Evolutionary conservation across 2,113 vertebrate species (phyloP).

Genomic region (Semnornis frantzii): DNA sequence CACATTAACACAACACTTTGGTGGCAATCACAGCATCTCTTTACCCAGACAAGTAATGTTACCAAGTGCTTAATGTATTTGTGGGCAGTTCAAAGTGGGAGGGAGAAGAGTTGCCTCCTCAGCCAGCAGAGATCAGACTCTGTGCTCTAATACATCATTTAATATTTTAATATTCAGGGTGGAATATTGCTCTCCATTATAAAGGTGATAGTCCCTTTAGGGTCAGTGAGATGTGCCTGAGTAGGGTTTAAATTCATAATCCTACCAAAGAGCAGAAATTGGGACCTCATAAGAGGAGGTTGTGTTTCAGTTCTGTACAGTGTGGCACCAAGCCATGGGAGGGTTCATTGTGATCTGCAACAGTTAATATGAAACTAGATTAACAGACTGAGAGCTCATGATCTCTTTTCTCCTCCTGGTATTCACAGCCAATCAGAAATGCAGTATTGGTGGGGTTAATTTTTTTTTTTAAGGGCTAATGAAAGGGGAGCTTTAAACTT

Average conservation of each 20-base stretch:
- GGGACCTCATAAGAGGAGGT: neutral
- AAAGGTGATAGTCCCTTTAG: neutral
- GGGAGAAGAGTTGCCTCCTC: neutral
- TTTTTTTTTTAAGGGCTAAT: constrained; percentile 41
- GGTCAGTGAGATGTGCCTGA: neutral
- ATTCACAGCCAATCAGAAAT: constrained; percentile 41
- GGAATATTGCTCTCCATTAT: neutral
- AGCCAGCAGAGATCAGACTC: neutral
- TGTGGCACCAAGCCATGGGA: neutral
- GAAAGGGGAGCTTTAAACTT: constrained; percentile 31
- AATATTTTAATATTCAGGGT: neutral
- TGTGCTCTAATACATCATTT: neutral
- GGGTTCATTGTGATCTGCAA: neutral
- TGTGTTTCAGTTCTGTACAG: neutral
- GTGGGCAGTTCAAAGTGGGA: neutral
- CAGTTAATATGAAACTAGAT: constrained; percentile 55
- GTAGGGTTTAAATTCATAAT: neutral
- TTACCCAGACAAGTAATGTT: neutral
- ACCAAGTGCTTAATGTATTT: neutral
- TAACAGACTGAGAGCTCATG: constrained; percentile 47
- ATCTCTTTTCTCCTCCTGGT: constrained; percentile 35
- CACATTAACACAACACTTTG: neutral
- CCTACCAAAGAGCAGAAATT: neutral
- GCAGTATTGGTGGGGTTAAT: neutral
- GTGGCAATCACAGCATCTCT: neutral